phyloP scores from a whole-genome alignment of 2,113 vertebrate species.

The Cnemophilus loriae region DNA sequence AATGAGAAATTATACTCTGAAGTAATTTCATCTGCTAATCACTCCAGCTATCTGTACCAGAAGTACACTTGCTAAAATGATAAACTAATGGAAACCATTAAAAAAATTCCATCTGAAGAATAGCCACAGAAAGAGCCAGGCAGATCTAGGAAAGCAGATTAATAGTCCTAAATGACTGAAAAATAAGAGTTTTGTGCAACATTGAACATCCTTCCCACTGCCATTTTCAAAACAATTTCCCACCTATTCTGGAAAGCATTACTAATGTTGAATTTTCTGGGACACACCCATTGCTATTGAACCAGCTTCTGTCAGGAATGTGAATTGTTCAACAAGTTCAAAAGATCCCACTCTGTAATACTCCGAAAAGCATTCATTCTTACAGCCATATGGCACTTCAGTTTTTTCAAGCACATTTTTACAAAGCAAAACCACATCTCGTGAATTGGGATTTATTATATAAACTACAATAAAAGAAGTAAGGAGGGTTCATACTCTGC shows the following conservation, averaged over 20 bases:
- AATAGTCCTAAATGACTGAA: not conserved
- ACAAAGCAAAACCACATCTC: not conserved
- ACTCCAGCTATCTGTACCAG: not conserved
- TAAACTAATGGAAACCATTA: not conserved
- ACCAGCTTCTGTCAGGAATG: not conserved
- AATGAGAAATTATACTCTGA: constrained; percentile 5
- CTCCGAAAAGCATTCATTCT: not conserved
- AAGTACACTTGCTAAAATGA: not conserved
- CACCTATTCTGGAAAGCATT: constrained; percentile 16
- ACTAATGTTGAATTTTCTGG: not conserved
- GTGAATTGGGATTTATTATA: not conserved
- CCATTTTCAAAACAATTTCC: constrained; percentile 7
- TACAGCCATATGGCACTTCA: not conserved
- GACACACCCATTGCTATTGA: not conserved
- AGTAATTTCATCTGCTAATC: constrained; percentile 7
- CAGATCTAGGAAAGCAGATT: not conserved
- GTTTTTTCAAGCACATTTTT: not conserved
- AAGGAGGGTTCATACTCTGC: rapidly evolving
- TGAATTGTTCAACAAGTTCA: not conserved
- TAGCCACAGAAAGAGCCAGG: not conserved
- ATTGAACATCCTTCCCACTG: not conserved
- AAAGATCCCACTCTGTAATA: not conserved
- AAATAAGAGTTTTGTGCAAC: not conserved
- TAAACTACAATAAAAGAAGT: not conserved
- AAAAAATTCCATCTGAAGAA: not conserved